A percentile compares a stretch with the other conserved stretches of the same genome.
These are phyloP conservation scores for Gallinago paraguaiae DNA, from an alignment of 2,113 vertebrate species.

Conservation along the genomic window DNA sequence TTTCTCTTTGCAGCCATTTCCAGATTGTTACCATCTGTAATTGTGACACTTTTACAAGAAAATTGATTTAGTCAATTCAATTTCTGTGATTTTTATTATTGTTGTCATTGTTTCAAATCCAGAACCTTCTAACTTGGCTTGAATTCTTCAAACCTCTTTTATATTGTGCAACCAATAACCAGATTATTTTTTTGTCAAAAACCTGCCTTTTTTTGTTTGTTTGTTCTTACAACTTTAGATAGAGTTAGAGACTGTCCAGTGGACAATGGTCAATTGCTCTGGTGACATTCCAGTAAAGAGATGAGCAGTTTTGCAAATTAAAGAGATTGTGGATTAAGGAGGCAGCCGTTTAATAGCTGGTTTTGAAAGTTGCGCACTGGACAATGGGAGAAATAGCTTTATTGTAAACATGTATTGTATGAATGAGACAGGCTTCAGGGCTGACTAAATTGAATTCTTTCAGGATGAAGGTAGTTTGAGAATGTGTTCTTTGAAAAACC, in stretches of 20 bases:
- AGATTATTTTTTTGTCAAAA: conserved; percentile 24
- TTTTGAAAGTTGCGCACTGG: conserved; percentile 64
- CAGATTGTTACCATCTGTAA: conserved; percentile 77
- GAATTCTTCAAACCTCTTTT: conserved; percentile 51
- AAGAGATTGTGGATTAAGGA: conserved; percentile 34
- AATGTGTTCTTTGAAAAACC: conserved; percentile 21
- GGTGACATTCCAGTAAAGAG: conserved; percentile 40
- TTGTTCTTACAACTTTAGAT: conserved; percentile 29
- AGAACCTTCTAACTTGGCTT: conserved; percentile 71
- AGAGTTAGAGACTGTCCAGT: conserved; percentile 27
- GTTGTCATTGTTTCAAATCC: conserved; percentile 69
- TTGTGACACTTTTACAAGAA: conserved; percentile 71
- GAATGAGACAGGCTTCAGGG: background rate
- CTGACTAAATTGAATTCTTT: conserved; percentile 25
- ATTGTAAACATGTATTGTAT: conserved; percentile 38
- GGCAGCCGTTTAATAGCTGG: conserved; percentile 48
- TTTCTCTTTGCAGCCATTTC: conserved; percentile 71
- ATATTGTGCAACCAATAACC: conserved; percentile 61
- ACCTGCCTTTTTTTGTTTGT: conserved; percentile 20
- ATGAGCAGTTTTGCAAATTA: conserved; percentile 47
- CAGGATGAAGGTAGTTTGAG: conserved; percentile 16
- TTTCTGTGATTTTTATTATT: conserved; percentile 66
- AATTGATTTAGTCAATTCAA: conserved; percentile 56
- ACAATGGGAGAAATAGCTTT: conserved; percentile 58
- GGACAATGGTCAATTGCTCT: conserved; percentile 54